Base-by-base conservation (phyloP, 2,113 vertebrate species). In the Hassar affinis region DNA sequence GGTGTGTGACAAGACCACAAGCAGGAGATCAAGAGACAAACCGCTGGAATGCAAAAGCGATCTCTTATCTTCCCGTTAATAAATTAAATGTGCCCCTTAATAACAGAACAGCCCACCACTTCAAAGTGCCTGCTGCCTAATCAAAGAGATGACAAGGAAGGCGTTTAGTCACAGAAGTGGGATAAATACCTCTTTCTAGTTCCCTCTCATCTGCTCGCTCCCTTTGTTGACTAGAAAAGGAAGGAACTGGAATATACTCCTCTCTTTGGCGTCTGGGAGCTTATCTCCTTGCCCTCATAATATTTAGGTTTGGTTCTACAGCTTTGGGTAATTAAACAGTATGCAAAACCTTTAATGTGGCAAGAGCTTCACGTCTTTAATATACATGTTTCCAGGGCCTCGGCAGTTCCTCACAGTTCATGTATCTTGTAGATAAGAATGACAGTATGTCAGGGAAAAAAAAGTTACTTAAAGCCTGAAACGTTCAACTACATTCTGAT, bases 41-140 rank as follows among this genome's bases (percentile, higher is more conserved):
- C 52, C 38, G 74, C 59, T 79, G 75, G 84, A 84, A 87, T 85
- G 86, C 47, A 59, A 51, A 72, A 83, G 79, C 33, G 69, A 82
- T 83, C 85, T 42, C 81, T 89, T 89, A 89, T 89, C 84, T 87
- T 86, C 82, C 68, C 59, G 77, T 84, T 86, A 87, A 89, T 78
- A 47, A 82, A 69, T 75, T 64, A 85, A 85, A 51, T 51, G 72
- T 82, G 84, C 57, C 74, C 79, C 71, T 49, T 64, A 72, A 84
- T 87, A 87, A 87, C 79, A 84, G 42, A 79, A 69, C 45, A 17
- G 78, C 76, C 68, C 47, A 52, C 84, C 84, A 80, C 88, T 86
- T 87, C 84, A 89, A 89, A 87, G 88, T 47, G 79, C 54, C 85
- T 79, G 80, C n/a, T 68, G 57, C 72, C 81, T 75, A 83, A 87